Base-by-base conservation (phyloP, 2,797 vertebrate genomes). In the Sciurus vulgaris region DNA sequence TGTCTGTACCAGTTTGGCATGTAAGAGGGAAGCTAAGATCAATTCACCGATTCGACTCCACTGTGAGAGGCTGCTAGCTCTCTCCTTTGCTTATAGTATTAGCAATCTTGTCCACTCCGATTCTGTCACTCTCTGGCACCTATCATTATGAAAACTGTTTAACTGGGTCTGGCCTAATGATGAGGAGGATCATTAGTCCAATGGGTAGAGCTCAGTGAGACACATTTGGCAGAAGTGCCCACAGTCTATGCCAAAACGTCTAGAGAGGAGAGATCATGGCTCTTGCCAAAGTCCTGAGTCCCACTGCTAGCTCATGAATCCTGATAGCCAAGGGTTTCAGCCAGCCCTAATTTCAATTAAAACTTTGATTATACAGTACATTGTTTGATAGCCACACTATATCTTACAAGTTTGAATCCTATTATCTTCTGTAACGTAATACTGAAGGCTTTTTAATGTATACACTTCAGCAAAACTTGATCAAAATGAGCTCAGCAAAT, bases 311-410 rank as follows among this genome's bases (percentile, higher is more conserved):
- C 96, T 96, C 84, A 77, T 95, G 97, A 96, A 96, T 92, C 89
- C 94, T 97, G 93, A 51, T 96, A 96, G 96, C 98, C 98, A 98
- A 97, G 90, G 94, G 38, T 89, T 92, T 97, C 91, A 95, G 94
- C 93, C 84, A 95, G 94, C 85, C 89, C 74, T 95, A 28, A 89
- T 95, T 95, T 97, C 96, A 98, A 98, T 98, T 97, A 97, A 97
- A 98, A 88, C 9, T 89, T 96, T 95, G 94, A 81, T 93, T 93
- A 44, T 95, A 59, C 33, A 86, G 82, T 93, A 97, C 93, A 41
- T 90, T 97, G 84, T 79, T 96, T 96, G 86, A 92, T 96, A 72
- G 22, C 44, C 95, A 72, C 76, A 59, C 69, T 87, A 44, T 86
- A 86, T 97, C 87, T 95, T 96, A 76, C 74, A 83, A 65, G 70